Percentiles rank a stretch among this genome's conserved stretches.
These are phyloP conservation scores for Stegastes partitus DNA, from an alignment of 2,113 vertebrate genomes.

Conservation along the genomic window DNA sequence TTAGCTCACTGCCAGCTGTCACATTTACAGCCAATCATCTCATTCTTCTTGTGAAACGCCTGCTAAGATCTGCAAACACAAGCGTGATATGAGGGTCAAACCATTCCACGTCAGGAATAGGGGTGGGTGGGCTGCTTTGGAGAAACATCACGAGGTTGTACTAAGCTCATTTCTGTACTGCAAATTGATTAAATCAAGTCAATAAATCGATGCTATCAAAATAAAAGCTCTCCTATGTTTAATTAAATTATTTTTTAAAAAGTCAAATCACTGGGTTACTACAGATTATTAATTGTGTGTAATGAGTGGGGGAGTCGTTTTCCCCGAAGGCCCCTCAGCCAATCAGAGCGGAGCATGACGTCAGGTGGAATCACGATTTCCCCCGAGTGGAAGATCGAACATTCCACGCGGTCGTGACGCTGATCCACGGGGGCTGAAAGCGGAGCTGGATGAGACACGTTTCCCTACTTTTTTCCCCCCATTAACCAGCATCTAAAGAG, in stretches of 20 bases:
- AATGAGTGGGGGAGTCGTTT: neutral
- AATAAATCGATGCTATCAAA: neutral
- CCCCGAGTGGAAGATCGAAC: neutral
- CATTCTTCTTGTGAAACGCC: neutral
- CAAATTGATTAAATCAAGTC: neutral
- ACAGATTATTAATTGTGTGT: neutral
- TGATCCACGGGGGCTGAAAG: neutral
- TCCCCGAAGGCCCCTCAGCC: conserved; percentile 18
- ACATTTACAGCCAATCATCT: conserved; percentile 4
- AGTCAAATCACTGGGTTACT: too few species aligned
- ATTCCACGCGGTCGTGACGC: neutral
- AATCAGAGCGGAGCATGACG: conserved; percentile 37
- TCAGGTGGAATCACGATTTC: conserved; percentile 27
- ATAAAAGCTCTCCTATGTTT: neutral
- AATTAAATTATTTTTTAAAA: too few species aligned
- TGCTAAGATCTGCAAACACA: neutral
- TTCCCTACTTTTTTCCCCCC: neutral
- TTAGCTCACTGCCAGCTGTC: too few species aligned
- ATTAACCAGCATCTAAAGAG: neutral
- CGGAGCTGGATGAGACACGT: neutral
- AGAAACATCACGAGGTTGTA: neutral
- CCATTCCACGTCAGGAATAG: conserved; percentile 25
- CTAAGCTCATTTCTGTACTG: neutral
- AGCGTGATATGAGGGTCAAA: conserved; percentile 37
- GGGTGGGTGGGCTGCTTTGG: conserved; percentile 18